Evolutionary conservation across 2,113 vertebrate genomes (phyloP).

Genomic region (Myodes glareolus): DNA sequence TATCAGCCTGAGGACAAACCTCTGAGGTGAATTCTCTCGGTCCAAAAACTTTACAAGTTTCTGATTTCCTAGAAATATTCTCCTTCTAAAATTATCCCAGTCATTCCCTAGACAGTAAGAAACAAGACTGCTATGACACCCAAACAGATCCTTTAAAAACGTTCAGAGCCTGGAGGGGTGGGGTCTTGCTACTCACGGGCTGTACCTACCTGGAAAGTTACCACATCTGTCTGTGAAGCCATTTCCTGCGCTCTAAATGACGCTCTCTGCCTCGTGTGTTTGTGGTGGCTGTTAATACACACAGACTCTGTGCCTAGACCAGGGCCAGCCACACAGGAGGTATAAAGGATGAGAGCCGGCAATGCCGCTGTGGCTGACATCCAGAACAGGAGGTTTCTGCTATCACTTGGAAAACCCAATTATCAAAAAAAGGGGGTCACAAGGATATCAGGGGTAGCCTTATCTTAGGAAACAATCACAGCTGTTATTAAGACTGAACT

Average conservation of each 20-base stretch:
- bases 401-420: background rate
- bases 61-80: background rate
- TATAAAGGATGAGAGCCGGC: rapidly evolving
- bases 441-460: background rate
- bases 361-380: background rate
- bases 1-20: too few species aligned
- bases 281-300: background rate
- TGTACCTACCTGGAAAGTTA: background rate
- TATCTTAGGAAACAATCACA: background rate
- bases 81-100: background rate
- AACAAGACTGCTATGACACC: background rate
- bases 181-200: background rate
- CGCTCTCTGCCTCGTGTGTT: background rate
- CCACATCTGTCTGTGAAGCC: background rate
- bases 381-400: background rate
- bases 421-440: background rate
- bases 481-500: background rate
- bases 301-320: background rate
- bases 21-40: background rate
- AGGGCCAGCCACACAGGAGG: background rate
- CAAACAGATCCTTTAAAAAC: background rate
- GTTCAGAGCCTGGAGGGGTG: background rate
- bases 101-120: background rate
- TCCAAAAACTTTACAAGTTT: background rate
- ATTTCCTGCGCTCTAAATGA: background rate